phyloP scores from a whole-genome alignment of 2,797 vertebrate genomes.

The Catamblyrhynchus diadema region DNA sequence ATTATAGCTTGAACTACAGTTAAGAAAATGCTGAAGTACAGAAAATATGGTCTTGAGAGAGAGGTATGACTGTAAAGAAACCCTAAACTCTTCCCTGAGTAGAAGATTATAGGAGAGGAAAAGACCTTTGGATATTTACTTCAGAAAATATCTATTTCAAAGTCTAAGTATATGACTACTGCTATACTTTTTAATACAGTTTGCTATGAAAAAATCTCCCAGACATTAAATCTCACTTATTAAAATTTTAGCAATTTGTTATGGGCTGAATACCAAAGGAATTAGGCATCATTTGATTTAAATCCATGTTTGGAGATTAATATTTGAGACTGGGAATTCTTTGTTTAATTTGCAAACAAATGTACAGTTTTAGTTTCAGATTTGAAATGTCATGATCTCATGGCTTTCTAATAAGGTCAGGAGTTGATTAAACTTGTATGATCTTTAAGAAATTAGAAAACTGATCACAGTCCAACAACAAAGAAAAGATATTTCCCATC shows the following conservation, averaged over 20 bases:
- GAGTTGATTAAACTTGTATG: not conserved
- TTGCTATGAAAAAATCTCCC: not conserved
- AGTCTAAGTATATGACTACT: not conserved
- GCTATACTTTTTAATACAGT: not conserved
- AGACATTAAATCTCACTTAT: not conserved
- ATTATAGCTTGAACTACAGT: not conserved
- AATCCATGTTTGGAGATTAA: not conserved
- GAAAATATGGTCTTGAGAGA: not conserved
- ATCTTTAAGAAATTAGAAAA: slow-evolving; percentile 1
- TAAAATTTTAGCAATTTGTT: not conserved
- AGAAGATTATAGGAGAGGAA: not conserved
- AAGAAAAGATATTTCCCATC: not conserved
- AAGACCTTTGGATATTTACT: not conserved
- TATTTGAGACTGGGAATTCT: not conserved
- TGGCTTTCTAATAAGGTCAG: not conserved
- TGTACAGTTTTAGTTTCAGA: not conserved
- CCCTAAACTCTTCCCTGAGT: not conserved
- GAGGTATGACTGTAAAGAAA: not conserved
- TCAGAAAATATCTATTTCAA: not conserved
- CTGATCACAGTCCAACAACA: not conserved
- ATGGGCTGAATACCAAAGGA: not conserved
- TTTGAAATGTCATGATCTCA: not conserved
- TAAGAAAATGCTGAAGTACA: not conserved
- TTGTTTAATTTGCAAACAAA: not conserved
- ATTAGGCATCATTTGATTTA: not conserved